A percentile compares a stretch with the other conserved stretches of the same genome.
Conservation (phyloP, 2,113 vertebrate species). For the Prolemur simus region DNA sequence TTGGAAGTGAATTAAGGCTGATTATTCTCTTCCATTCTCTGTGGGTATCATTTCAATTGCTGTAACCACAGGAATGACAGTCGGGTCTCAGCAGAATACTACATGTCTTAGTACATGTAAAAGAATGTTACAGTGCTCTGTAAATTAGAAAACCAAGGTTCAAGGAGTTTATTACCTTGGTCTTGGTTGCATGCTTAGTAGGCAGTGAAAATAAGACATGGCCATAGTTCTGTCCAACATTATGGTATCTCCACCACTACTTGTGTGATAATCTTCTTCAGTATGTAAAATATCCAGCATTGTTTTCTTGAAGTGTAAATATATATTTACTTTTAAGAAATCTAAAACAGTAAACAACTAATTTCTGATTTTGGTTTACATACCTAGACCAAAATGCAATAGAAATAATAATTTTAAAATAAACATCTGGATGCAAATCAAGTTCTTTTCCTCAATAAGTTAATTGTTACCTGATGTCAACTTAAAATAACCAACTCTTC, state of each 20-base stretch:
- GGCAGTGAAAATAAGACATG: not conserved
- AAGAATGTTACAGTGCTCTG: not conserved
- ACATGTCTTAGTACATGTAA: not conserved
- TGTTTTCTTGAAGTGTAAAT: not conserved
- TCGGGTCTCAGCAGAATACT: not conserved
- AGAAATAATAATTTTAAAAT: not conserved
- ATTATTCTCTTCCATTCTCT: not conserved
- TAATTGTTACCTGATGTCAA: conserved; percentile 26
- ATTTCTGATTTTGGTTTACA: not conserved
- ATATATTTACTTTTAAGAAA: not conserved
- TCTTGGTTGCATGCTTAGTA: not conserved
- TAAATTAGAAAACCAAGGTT: not conserved
- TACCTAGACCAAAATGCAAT: not conserved
- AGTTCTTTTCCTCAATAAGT: not conserved
- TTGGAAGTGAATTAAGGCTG: not conserved
- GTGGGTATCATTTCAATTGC: not conserved
- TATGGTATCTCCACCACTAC: not conserved
- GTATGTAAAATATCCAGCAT: not conserved
- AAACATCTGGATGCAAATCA: not conserved
- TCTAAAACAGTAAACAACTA: not conserved
- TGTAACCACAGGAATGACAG: not conserved
- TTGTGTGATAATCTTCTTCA: not conserved
- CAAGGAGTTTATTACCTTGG: not conserved
- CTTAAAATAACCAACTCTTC: not conserved
- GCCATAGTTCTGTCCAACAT: not conserved